Base-by-base conservation (phyloP, 2,888 invertebrate species). In the Drosophila atripex region DNA sequence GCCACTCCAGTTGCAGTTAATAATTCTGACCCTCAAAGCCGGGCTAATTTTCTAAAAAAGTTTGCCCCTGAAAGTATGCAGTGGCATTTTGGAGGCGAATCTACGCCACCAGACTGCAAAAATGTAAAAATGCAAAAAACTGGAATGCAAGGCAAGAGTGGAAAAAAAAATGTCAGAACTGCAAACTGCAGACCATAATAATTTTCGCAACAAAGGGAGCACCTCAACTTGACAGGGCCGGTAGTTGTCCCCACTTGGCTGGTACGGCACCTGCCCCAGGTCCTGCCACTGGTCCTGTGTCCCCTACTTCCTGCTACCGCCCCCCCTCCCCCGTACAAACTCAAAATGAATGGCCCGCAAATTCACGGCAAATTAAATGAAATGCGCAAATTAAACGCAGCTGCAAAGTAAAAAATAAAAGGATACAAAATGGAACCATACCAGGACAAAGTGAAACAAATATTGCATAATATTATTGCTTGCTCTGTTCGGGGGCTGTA, bases 381-480 rank as follows among this genome's bases (percentile, higher is more conserved):
- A 68, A 68, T 51, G 53, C 65, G 53, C 71, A 71, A 71, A 71
- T 71, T 71, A 71, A 70, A 72, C 63, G 55, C 55, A 51, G 60
- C 41, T 16, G 32, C 30, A 57, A 53, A 43, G 11, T 12, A 58
- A 43, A 60, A 53, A 18, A 53, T n/a, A 23, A 50, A 43, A 21
- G 18, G 39, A 8, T 1, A 52, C 14, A 46, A 54, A 47, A 45
- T 46, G 59, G 35, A 61, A 18, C 35, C 21, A 14, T 32, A 43
- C 35, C 66, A 51, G 66, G 64, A 72, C 57, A 77, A 72, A 75
- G 64, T 60, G 66, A 68, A 77, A 77, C 72, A 80, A 85, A 78
- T 79, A 85, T 73, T 78, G 75, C 76, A 82, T 82, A 85, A 73
- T 72, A 68, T 71, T 70, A 80, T 77, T 73, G 77, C 74, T 47